Base-by-base conservation (phyloP, 2,113 vertebrate species). In the Euleptes europaea region DNA sequence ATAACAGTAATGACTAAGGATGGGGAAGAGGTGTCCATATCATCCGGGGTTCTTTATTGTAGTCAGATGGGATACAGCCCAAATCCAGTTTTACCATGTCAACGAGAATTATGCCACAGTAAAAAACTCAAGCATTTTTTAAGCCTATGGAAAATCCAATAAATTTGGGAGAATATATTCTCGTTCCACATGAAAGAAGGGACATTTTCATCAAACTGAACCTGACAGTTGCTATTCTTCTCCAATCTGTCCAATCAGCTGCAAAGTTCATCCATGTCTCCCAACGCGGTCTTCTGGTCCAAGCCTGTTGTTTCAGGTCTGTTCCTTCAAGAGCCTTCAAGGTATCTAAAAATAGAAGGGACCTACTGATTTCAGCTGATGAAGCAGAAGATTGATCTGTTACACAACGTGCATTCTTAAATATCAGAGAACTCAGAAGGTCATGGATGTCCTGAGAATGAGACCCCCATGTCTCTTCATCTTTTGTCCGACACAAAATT, bases 401-500 rank as follows among this genome's bases (percentile, higher is more conserved):
- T 31, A 89, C 66, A 70, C 13, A 84, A 47, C 2, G 4, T 26
- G 82, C 49, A 42, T 44, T 92, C 91, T 88, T 44, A 71, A 86
- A 78, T n/a, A 54, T 69, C 47, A 33, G 75, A 73, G 31, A 49
- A 38, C 70, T 90, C 84, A 81, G 82, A 49, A 70, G 14, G 40
- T 26, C 31, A 57, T 47, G 17, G 66, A 69, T 91, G 69, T 10
- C 57, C 49, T 28, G 42, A 40, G 75, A 91, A 88, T 72, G 44
- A 88, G 42, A 88, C 76, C 8, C 5, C 70, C 35, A 84, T 86
- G 84, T 84, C 8, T 82, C 38, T 8, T 2, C 80, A 80, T 49
- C 86, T 93, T 91, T 88, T 49, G 80, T 90, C 89, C 35, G 10
- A 47, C 54, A 54, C 67, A 84, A 88, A 90, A 84, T 89, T 78